Evolutionary conservation across 2,888 invertebrate genomes (phyloP).

Genomic region (Drosophila villosipedis): DNA sequence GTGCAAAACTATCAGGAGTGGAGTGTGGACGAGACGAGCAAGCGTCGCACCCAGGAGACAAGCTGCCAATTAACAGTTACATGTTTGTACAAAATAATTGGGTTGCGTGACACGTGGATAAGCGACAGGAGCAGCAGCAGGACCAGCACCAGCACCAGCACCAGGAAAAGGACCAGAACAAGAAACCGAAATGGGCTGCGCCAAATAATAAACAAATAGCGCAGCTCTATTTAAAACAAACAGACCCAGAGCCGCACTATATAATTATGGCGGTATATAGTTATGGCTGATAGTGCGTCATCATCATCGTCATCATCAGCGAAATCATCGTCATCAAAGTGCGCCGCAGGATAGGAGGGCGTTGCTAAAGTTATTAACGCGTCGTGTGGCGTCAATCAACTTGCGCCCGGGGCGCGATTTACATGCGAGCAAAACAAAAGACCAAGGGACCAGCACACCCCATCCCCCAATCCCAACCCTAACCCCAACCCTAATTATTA

Average conservation of each 20-base stretch:
- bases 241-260: conserved; percentile 45
- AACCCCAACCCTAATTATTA: not conserved
- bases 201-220: conserved; percentile 74
- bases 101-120: conserved; percentile 70
- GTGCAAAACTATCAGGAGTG: conserved; percentile 47
- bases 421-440: conserved; percentile 53
- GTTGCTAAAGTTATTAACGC: conserved; percentile 80
- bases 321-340: conserved; percentile 51
- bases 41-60: conserved; percentile 58
- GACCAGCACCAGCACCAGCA: conserved; percentile 16
- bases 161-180: conserved; percentile 8
- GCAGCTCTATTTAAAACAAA: conserved; percentile 62
- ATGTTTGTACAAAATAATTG: conserved; percentile 78
- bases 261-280: conserved; percentile 63
- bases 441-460: conserved; percentile 11
- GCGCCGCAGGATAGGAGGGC: conserved; percentile 68
- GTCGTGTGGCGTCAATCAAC: conserved; percentile 81
- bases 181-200: conserved; percentile 19
- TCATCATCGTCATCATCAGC: conserved; percentile 47
- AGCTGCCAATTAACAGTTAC: conserved; percentile 81
- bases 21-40: conserved; percentile 2
- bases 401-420: conserved; percentile 61
- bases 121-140: conserved; percentile 20
- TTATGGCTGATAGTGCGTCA: conserved; percentile 70
- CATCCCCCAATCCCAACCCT: not conserved